Base-by-base conservation (phyloP, 1,140 invertebrate genomes). In the Dendrolimus punctatus region DNA sequence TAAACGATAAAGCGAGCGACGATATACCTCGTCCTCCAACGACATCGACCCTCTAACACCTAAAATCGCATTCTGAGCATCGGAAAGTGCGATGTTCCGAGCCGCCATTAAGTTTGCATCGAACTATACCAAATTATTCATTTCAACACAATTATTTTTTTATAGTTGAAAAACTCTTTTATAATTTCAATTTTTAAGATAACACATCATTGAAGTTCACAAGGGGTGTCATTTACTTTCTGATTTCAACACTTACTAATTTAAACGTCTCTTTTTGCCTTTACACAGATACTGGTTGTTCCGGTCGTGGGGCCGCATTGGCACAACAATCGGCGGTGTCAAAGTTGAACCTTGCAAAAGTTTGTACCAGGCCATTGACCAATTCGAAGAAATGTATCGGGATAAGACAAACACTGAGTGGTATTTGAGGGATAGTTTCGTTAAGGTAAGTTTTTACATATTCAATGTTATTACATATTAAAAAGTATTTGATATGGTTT, bases 291-390 rank as follows among this genome's bases (percentile, higher is more conserved):
- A 91, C 79, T 96, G 92, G 91, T 63, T 98, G 7, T 98, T 96
- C 77, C 90, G 95, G 38, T 90, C 95, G 0, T 99, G 98, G 98
- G 98, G 98, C 10, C 90, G 98, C 60, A 97, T 99, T 67, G 97
- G 98, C 6, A 99, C 98, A 0, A 94, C 92, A 0, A 95, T 98
- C 68, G 98, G 96, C 6, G 92, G 91, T 7, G 92, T 89, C 38
- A 98, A 96, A 79, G 58, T 94, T 0, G 94, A 97, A 44, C 63
- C 83, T 0, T 90, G 89, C 61, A 7, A 8, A 4, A 68, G 72
- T 0, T 60, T 92, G 6, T 45, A 90, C 0, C 87, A 91, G 1
- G 95, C 95, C 0, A 90, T 93, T 10, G 39, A 71, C 0, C 64
- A 84, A 36, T 99, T 99, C 78, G 77, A 92, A 65, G 42, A 60